Percentiles rank a stretch among this genome's conserved stretches.
phyloP scores from a whole-genome alignment of 2,797 vertebrate species.

The Xenentodon cancila region DNA sequence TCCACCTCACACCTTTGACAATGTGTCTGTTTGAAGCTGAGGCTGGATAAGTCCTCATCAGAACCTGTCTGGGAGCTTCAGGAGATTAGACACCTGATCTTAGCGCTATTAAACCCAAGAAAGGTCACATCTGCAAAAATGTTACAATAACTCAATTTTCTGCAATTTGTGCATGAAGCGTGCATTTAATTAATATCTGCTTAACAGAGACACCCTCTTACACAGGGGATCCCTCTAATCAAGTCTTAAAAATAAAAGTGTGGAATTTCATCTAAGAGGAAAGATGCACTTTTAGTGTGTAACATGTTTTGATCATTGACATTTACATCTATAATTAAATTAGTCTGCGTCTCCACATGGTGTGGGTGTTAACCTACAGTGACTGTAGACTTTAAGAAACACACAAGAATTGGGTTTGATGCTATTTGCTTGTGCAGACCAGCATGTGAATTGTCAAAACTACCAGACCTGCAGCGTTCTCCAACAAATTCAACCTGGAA shows the following conservation, averaged over 20 bases:
- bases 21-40: not conserved
- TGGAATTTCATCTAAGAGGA: conserved; percentile 17
- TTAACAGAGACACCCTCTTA: conserved; percentile 5
- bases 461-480: not conserved
- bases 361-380: not conserved
- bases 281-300: not conserved
- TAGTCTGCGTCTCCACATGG: not conserved
- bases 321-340: conserved; percentile 5
- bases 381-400: no score
- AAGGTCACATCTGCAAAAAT: not conserved
- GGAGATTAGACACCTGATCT: no score
- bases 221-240: conserved; percentile 8
- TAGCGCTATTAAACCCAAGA: not conserved
- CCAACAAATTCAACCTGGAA: no score
- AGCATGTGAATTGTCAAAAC: conserved; percentile 6
- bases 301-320: conserved; percentile 7
- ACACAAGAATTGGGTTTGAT: not conserved
- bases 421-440: no score
- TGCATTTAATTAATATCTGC: conserved; percentile 5
- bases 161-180: conserved; percentile 1
- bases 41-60: no score
- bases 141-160: not conserved
- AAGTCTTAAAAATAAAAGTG: conserved; percentile 4
- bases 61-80: no score
- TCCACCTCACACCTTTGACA: not conserved